Conservation (phyloP, 2,797 vertebrate genomes). For the Pempheris klunzingeri region DNA sequence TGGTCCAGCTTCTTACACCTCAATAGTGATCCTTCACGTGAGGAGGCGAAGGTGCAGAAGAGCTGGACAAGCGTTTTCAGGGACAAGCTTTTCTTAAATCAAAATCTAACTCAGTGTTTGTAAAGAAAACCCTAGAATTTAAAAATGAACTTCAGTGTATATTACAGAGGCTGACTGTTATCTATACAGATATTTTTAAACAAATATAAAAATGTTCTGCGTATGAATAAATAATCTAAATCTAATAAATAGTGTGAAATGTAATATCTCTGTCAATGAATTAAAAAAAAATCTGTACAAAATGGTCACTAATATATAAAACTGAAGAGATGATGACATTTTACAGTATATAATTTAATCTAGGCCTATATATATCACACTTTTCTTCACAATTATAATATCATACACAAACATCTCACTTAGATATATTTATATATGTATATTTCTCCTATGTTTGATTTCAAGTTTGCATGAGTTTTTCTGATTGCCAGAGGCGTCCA, state of each 20-base stretch:
- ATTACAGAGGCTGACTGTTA: conserved; percentile 81
- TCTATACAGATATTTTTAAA: conserved; percentile 87
- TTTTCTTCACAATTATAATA: conserved; percentile 83
- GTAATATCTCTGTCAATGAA: conserved; percentile 78
- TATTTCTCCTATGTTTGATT: conserved; percentile 75
- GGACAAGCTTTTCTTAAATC: conserved; percentile 53
- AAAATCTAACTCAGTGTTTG: conserved; percentile 56
- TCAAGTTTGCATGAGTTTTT: conserved; percentile 80
- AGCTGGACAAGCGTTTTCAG: conserved; percentile 69
- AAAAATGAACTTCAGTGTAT: conserved; percentile 82
- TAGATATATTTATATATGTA: conserved; percentile 83
- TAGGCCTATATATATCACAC: conserved; percentile 83
- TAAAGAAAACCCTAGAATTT: conserved; percentile 77
- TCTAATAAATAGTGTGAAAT: conserved; percentile 84
- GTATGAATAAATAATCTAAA: conserved; percentile 88
- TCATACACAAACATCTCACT: conserved; percentile 85
- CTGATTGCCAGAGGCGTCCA: conserved; percentile 75
- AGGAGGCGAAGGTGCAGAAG: conserved; percentile 61
- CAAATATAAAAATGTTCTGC: conserved; percentile 88
- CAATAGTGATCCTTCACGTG: conserved; percentile 47
- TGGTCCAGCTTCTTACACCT: conserved; percentile 61
- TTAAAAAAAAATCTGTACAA: conserved; percentile 87
- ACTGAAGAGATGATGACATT: conserved; percentile 85
- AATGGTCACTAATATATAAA: conserved; percentile 86
- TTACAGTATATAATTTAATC: conserved; percentile 82